These are phyloP conservation scores for Haliclystus octoradiatus DNA, from an alignment of 30 jellyfish, hydroid and myxozoan genomes.

Conservation along the genomic window DNA sequence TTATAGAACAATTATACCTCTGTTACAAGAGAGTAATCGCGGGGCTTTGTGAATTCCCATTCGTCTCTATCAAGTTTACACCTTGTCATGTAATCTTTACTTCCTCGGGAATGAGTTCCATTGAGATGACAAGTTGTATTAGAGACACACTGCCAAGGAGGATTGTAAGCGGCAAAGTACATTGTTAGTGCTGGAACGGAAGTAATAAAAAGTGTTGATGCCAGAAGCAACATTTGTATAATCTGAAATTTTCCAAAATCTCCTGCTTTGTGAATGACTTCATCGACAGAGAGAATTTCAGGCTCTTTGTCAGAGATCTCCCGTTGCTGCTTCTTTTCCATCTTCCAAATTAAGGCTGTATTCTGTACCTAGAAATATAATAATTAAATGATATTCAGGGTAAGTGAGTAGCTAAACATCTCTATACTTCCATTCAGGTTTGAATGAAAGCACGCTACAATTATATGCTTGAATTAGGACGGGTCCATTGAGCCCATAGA, in stretches of 20 bases:
- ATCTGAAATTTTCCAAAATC: slow-evolving; percentile 83
- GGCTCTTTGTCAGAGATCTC: too few relatives aligned
- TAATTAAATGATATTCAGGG: too few relatives aligned
- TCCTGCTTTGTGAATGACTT: too few relatives aligned
- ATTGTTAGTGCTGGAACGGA: slow-evolving; percentile 55
- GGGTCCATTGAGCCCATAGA: too few relatives aligned
- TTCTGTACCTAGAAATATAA: too few relatives aligned
- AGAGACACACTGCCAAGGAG: slow-evolving; percentile 78
- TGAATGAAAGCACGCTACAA: too few relatives aligned
- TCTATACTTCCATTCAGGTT: too few relatives aligned
- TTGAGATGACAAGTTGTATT: slow-evolving; percentile 72
- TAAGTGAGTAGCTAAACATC: too few relatives aligned
- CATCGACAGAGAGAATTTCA: slow-evolving; percentile 55
- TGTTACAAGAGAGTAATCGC: slow-evolving; percentile 42
- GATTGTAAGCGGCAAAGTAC: slow-evolving; percentile 68
- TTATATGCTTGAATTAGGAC: too few relatives aligned
- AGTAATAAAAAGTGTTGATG: slow-evolving; percentile 46
- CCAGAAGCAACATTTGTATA: slow-evolving; percentile 34
- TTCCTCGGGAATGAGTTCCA: slow-evolving; percentile 16
- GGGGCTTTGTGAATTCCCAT: slow-evolving; percentile 54
- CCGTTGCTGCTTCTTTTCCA: too few relatives aligned
- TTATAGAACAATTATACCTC: too few relatives aligned
- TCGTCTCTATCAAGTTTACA: slow-evolving; percentile 43
- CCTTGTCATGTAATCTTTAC: slow-evolving; percentile 10
- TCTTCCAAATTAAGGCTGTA: too few relatives aligned